These are phyloP conservation scores for Gopherus flavomarginatus DNA, from an alignment of 2,113 vertebrate genomes.

Conservation along the genomic window DNA sequence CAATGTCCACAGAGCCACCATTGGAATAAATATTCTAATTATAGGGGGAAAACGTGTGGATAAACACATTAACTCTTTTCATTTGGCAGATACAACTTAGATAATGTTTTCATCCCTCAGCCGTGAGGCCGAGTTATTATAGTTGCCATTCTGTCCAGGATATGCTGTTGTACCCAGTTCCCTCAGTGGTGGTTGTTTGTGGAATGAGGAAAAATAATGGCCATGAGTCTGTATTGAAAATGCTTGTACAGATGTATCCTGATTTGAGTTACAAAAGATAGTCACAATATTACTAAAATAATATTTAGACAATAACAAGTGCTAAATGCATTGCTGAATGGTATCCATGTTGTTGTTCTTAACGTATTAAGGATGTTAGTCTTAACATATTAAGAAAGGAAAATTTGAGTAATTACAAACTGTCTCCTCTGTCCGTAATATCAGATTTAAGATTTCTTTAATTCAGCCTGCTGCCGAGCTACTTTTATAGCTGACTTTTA, in stretches of 20 bases:
- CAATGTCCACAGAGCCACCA: too few species aligned
- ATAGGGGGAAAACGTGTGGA: neutral
- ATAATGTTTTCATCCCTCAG: too few species aligned
- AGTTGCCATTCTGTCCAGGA: neutral
- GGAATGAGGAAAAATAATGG: neutral
- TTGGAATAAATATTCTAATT: neutral
- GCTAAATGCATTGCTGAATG: neutral
- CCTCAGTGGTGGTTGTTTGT: neutral
- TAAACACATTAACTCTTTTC: neutral
- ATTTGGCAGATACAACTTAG: too few species aligned
- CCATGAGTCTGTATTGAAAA: neutral
- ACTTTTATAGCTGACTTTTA: neutral
- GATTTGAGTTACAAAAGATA: neutral
- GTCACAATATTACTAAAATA: neutral
- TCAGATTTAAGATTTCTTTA: neutral
- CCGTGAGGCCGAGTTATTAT: neutral
- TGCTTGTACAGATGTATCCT: neutral
- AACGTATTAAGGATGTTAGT: neutral
- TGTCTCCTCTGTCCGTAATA: neutral
- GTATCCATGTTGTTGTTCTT: neutral
- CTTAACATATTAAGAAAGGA: neutral
- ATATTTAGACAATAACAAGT: neutral
- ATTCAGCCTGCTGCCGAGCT: neutral
- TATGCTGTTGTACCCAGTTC: neutral
- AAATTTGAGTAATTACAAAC: neutral